These are phyloP conservation scores for Phoxinus dragarum DNA, from an alignment of 2,797 vertebrate genomes.

Conservation along the genomic window DNA sequence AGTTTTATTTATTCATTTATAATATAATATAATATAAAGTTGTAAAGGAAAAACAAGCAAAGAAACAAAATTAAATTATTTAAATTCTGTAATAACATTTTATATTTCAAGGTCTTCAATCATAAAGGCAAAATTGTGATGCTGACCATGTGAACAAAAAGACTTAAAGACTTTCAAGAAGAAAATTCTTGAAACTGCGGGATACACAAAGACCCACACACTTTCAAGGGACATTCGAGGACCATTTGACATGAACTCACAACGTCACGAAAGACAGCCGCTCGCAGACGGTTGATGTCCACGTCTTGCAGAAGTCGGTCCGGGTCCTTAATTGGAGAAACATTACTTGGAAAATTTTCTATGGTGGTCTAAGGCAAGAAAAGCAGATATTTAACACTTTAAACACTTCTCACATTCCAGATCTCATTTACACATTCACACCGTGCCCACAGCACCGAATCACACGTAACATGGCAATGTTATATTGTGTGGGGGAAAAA, in stretches of 20 bases:
- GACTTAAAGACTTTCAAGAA: too few relatives aligned
- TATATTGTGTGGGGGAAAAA: background rate
- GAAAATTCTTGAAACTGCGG: background rate
- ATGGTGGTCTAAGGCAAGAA: slow-evolving; percentile 81
- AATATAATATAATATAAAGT: background rate
- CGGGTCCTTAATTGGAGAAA: slow-evolving; percentile 90
- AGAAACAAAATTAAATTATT: background rate
- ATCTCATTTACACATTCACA: slow-evolving; percentile 25
- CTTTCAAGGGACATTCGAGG: background rate
- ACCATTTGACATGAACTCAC: slow-evolving; percentile 69
- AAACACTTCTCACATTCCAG: slow-evolving; percentile 14
- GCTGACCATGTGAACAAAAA: background rate
- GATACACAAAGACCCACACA: background rate
- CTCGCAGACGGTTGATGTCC: slow-evolving; percentile 86
- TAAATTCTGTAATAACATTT: background rate
- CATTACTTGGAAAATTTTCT: slow-evolving; percentile 86
- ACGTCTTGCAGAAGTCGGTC: slow-evolving; percentile 88
- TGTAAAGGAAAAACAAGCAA: background rate
- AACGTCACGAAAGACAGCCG: slow-evolving; percentile 88
- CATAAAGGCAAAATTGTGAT: background rate
- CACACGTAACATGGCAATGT: slow-evolving; percentile 4
- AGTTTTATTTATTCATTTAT: too few relatives aligned
- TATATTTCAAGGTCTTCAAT: background rate
- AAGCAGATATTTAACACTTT: slow-evolving; percentile 41
- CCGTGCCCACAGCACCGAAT: background rate